A percentile compares a stretch with the other conserved stretches of the same genome.
These are phyloP conservation scores for Hydrophis major DNA, from an alignment of 2,797 vertebrate genomes.

Conservation along the genomic window DNA sequence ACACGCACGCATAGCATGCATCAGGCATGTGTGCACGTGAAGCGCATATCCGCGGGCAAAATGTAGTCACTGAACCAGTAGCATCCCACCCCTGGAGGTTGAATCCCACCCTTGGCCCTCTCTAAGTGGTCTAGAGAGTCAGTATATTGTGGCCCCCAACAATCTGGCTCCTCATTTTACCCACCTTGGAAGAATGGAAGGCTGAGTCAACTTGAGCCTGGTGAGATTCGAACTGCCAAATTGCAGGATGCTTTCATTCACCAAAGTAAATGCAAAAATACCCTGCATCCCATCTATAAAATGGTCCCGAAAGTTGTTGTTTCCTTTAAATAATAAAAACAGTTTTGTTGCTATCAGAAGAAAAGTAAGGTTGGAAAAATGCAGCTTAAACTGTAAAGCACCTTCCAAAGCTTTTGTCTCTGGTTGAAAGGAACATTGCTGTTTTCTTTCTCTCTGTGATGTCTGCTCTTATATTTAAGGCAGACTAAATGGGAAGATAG, in stretches of 20 bases:
- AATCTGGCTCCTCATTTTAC: too few relatives aligned
- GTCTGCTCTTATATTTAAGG: background rate
- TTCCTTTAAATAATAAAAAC: background rate
- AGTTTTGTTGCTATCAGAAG: background rate
- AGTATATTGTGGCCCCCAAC: too few relatives aligned
- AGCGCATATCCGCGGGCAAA: too few relatives aligned
- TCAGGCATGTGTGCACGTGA: too few relatives aligned
- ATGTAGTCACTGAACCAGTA: too few relatives aligned
- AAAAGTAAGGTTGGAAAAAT: background rate
- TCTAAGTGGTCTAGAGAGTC: too few relatives aligned
- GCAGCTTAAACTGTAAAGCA: background rate
- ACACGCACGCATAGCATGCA: rapidly evolving
- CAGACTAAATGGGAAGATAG: background rate
- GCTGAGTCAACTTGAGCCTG: background rate
- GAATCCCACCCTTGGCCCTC: too few relatives aligned
- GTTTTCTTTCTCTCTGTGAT: background rate
- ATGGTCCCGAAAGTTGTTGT: background rate
- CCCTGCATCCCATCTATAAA: background rate
- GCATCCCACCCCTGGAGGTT: too few relatives aligned
- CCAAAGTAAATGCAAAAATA: background rate
- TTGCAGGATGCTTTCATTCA: background rate
- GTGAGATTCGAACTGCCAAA: background rate
- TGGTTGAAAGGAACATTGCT: background rate
- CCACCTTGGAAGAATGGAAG: background rate
- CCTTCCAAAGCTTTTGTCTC: background rate